Evolutionary conservation across 2,888 invertebrate species (phyloP), one percentile per base, ranked within the genome.

Genomic region (Tridacna crocea): DNA sequence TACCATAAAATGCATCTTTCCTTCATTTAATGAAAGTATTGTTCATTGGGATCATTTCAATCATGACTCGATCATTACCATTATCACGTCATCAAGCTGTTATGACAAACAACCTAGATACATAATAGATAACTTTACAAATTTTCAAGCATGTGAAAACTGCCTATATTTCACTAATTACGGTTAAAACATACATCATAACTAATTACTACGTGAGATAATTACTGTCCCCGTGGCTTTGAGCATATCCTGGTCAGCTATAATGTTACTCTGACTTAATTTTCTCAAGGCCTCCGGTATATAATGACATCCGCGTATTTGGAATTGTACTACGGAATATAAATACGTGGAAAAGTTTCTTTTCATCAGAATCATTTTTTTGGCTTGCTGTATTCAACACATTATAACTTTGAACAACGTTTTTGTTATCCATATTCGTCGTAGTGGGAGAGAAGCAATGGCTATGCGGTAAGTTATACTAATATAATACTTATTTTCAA

Each of bases 161-260:
- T 27, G 24, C 15, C 15, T 26, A 24, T 17, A 63, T 26, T 27
- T 12, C 19, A 26, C 11, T 63, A 63, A 27, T 22, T 63, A 17
- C 15, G 24, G 4, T 55, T 19, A 17, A 55, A 19, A 55, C n/a
- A 55, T n/a, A n/a, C 10, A 26, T 10, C 4, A 10, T 55, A 19
- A 55, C 55, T 17, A 11, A 63, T 27, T 27, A 63, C 63, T 22
- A 63, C 22, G 24, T 63, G 2, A 22, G 24, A n/a, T 63, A 19
- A 63, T 63, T 63, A 63, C 24, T 63, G 63, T 26, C 63, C 63
- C 26, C 24, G 26, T 36, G 27, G 27, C 63, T 63, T 26, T 27
- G 63, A 63, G 63, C 17, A 63, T 27, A 27, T 63, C 63, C 63
- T 26, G 24, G 63, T 63, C 63, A 63, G 27, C 63, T 63, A 36